These are phyloP conservation scores for Drosophila ficusphila DNA, from an alignment of 1,140 invertebrate species.

Conservation along the genomic window DNA sequence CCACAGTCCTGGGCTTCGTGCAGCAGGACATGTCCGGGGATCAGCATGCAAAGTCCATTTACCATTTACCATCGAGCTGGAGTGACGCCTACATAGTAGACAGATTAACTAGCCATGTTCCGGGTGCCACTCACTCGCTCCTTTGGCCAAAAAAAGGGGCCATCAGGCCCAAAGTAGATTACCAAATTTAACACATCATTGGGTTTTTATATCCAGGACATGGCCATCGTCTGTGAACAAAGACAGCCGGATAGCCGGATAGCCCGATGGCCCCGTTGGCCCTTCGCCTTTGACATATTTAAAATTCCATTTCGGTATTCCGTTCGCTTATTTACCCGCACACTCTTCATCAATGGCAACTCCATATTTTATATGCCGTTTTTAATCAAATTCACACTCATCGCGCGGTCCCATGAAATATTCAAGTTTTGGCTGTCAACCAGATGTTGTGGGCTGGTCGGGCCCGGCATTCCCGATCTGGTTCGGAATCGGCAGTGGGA, in stretches of 20 bases:
- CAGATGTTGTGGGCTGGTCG: slow-evolving; percentile 49
- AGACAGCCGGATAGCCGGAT: neutral
- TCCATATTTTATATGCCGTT: slow-evolving; percentile 58
- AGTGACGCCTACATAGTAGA: slow-evolving; percentile 50
- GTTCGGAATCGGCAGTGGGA: slow-evolving; percentile 4
- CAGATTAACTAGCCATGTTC: slow-evolving; percentile 60
- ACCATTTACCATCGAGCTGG: too few species aligned
- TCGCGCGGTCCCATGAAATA: slow-evolving; percentile 58
- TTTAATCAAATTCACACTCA: slow-evolving; percentile 58
- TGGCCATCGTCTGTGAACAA: slow-evolving; percentile 7
- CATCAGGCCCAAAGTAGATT: slow-evolving; percentile 59
- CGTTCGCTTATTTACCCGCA: neutral
- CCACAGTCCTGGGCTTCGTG: slow-evolving; percentile 21
- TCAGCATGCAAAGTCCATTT: slow-evolving; percentile 56
- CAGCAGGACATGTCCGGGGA: slow-evolving; percentile 31
- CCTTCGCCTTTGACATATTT: slow-evolving; percentile 41
- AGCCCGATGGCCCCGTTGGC: slow-evolving; percentile 22
- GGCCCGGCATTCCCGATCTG: slow-evolving; percentile 25
- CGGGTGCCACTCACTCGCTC: neutral
- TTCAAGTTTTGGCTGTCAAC: slow-evolving; percentile 55
- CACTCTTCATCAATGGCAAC: slow-evolving; percentile 24
- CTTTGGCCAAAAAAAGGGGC: slow-evolving; percentile 16
- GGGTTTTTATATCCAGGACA: slow-evolving; percentile 45
- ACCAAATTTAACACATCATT: slow-evolving; percentile 77
- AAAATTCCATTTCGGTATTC: slow-evolving; percentile 47